These are phyloP conservation scores for Parapsyche elsis DNA, from an alignment of 1,140 invertebrate species.

Conservation along the genomic window DNA sequence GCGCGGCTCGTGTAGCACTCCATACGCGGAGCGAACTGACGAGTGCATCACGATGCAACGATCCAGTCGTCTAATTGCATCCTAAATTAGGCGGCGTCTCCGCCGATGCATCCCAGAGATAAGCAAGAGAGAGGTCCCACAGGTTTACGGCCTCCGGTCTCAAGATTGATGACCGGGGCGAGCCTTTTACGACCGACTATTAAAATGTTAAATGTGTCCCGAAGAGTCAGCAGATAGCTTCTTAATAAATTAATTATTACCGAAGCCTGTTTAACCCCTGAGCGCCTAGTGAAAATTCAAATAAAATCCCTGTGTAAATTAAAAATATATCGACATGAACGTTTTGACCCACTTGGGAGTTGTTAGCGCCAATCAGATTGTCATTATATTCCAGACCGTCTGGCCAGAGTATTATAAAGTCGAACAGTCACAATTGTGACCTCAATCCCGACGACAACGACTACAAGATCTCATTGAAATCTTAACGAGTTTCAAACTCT, in stretches of 20 bases:
- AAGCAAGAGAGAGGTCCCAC: not conserved
- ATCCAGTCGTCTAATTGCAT: constrained; percentile 47
- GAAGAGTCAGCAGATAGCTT: not conserved
- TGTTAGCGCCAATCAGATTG: no score
- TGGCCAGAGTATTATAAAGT: no score
- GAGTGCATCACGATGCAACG: constrained; percentile 34
- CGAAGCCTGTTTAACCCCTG: not conserved
- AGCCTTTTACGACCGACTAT: constrained; percentile 2
- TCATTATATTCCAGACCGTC: no score
- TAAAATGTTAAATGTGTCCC: constrained; percentile 9
- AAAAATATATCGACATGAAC: no score
- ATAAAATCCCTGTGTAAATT: not conserved
- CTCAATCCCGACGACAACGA: no score
- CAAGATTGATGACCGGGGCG: constrained; percentile 28
- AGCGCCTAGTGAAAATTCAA: not conserved
- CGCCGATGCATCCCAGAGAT: constrained; percentile 26
- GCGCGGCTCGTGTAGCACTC: not conserved
- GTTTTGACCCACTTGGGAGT: no score
- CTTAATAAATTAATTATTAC: constrained; percentile 12
- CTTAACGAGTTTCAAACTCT: no score
- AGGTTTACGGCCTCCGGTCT: not conserved
- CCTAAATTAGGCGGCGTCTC: constrained; percentile 27
- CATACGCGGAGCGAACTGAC: constrained; percentile 15
- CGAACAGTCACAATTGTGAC: no score
- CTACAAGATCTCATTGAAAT: no score